Conservation (phyloP, 2,113 vertebrate genomes). For the Ptychochromis oligacanthus region DNA sequence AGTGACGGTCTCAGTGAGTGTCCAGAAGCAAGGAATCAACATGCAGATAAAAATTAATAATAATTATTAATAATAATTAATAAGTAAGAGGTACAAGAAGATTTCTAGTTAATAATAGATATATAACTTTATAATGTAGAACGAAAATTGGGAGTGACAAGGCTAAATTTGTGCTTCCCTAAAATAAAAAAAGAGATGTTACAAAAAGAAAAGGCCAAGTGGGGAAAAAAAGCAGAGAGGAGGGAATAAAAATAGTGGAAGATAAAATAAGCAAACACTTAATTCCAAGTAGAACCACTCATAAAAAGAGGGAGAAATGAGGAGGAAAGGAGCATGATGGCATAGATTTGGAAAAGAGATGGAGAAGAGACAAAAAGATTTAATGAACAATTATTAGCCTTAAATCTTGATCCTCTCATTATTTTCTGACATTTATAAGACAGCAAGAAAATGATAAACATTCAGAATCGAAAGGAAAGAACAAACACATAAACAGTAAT, state of each 20-base stretch:
- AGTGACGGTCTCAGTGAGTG: background rate
- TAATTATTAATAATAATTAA: no score
- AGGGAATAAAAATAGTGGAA: background rate
- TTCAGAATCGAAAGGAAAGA: background rate
- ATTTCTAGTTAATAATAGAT: background rate
- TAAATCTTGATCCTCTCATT: background rate
- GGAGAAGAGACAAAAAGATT: background rate
- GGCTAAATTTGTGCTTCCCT: background rate
- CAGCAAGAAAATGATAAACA: background rate
- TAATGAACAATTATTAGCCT: background rate
- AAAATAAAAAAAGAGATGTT: background rate
- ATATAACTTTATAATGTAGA: background rate
- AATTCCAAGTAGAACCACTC: background rate
- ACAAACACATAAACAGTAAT: fast-evolving
- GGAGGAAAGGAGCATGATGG: background rate
- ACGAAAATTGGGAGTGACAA: background rate
- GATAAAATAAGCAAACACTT: background rate
- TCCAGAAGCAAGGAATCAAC: background rate
- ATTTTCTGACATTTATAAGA: background rate
- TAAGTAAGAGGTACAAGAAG: background rate
- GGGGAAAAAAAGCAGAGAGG: background rate
- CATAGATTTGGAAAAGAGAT: background rate
- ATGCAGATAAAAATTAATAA: background rate
- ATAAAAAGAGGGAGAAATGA: background rate
- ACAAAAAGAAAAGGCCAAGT: background rate